phyloP scores from a whole-genome alignment of 2,797 vertebrate species.

The Paratrypauchen microcephalus region DNA sequence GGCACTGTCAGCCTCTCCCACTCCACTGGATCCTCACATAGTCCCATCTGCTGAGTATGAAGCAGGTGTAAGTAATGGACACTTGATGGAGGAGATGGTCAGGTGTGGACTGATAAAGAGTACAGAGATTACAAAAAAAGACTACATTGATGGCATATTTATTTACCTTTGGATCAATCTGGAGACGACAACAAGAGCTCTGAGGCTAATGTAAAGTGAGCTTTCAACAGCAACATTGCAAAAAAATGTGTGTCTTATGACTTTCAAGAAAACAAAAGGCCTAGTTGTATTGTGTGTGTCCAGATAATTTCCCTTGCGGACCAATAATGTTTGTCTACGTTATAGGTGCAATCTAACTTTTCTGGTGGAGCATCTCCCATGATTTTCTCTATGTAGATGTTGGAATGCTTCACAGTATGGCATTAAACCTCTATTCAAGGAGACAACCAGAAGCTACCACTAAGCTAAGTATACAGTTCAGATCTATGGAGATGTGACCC shows the following conservation, averaged over 20 bases:
- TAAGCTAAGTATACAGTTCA: too few relatives aligned
- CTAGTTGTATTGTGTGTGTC: too few relatives aligned
- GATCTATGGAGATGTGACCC: too few relatives aligned
- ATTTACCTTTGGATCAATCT: conserved; percentile 2
- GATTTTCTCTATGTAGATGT: too few relatives aligned
- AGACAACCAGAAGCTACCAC: too few relatives aligned
- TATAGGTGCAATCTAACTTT: too few relatives aligned
- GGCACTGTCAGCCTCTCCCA: conserved; percentile 38
- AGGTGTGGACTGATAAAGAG: conserved; percentile 1
- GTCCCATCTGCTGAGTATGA: conserved; percentile 43
- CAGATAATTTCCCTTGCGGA: too few relatives aligned
- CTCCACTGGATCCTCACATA: conserved; percentile 27
- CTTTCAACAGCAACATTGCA: neutral
- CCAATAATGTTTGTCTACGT: too few relatives aligned
- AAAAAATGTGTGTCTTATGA: neutral
- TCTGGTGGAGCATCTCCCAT: too few relatives aligned
- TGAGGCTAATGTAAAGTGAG: neutral
- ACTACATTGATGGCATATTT: too few relatives aligned
- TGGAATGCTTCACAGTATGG: neutral
- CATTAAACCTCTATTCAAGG: neutral
- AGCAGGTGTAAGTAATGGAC: conserved; percentile 12
- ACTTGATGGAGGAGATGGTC: conserved; percentile 3
- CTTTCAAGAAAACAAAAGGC: neutral
- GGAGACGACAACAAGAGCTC: neutral
- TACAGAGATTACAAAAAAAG: too few relatives aligned